Percentiles rank a stretch among this genome's conserved stretches.
phyloP scores from a whole-genome alignment of 2,113 vertebrate species.

The Artemisiospiza belli region DNA sequence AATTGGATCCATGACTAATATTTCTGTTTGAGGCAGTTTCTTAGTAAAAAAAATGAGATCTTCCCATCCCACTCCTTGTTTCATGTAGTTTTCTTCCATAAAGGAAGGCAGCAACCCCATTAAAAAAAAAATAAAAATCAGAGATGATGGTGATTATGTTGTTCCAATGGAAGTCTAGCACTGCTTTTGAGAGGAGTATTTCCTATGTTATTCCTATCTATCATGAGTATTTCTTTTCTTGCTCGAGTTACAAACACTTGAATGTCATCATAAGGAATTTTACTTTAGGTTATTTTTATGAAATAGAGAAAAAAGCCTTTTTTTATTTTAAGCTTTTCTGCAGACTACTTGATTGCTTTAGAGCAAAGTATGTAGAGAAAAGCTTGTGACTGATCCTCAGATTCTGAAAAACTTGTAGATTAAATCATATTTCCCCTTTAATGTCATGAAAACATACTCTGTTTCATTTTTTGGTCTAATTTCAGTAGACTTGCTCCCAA shows the following conservation, averaged over 20 bases:
- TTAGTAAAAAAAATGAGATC: background rate
- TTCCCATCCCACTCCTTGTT: background rate
- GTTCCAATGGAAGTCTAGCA: background rate
- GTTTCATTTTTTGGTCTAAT: background rate
- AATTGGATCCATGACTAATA: background rate
- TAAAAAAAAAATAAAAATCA: background rate
- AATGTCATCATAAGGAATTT: background rate
- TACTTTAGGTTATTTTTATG: background rate
- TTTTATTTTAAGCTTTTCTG: background rate
- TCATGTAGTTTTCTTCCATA: background rate
- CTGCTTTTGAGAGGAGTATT: background rate
- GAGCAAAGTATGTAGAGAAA: background rate
- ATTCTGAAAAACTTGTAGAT: background rate
- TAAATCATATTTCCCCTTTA: background rate
- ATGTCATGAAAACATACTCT: background rate
- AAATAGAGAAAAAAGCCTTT: background rate
- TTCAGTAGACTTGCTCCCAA: background rate
- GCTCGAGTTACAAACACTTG: background rate
- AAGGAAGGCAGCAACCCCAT: background rate
- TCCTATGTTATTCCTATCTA: background rate
- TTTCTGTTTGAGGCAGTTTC: background rate
- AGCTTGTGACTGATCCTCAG: background rate
- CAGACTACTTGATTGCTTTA: background rate
- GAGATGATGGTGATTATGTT: background rate
- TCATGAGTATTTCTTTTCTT: background rate